phyloP scores from a whole-genome alignment of 1,140 invertebrate genomes.

The Conopomorpha cramerella region DNA sequence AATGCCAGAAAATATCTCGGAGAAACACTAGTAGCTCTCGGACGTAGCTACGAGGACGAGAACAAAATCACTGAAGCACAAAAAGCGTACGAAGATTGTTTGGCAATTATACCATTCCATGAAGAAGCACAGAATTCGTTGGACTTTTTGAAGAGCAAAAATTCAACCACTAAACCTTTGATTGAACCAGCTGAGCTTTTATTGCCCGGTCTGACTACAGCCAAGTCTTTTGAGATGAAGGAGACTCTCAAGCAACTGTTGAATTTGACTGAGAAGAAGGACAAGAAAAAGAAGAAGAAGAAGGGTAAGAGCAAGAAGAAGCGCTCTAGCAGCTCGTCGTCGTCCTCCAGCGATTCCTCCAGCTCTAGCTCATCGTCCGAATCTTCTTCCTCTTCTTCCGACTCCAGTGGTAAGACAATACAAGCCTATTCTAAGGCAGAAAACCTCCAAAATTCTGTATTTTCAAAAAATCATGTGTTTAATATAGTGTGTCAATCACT shows the following conservation, averaged over 20 bases:
- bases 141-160: slow-evolving; percentile 75
- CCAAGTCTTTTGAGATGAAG: slow-evolving; percentile 64
- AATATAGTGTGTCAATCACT: too few species aligned
- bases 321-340: slow-evolving; percentile 68
- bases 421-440: too few species aligned
- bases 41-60: slow-evolving; percentile 81
- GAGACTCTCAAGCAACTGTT: slow-evolving; percentile 68
- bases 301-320: slow-evolving; percentile 73
- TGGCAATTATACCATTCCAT: slow-evolving; percentile 79
- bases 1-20: slow-evolving; percentile 94
- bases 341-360: slow-evolving; percentile 67
- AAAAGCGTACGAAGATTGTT: slow-evolving; percentile 81
- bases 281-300: slow-evolving; percentile 77
- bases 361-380: slow-evolving; percentile 67
- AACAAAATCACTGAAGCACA: slow-evolving; percentile 84
- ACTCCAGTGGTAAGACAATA: slow-evolving; percentile 55
- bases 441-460: too few species aligned
- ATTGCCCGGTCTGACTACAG: slow-evolving; percentile 57
- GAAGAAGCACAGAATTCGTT: slow-evolving; percentile 83
- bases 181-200: slow-evolving; percentile 64
- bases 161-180: slow-evolving; percentile 57
- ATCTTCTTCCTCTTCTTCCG: slow-evolving; percentile 66
- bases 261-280: slow-evolving; percentile 63
- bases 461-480: too few species aligned
- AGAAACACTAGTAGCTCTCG: slow-evolving; percentile 86